Evolutionary conservation across 2,113 vertebrate species (phyloP).

Genomic region (Copsychus sechellarum): DNA sequence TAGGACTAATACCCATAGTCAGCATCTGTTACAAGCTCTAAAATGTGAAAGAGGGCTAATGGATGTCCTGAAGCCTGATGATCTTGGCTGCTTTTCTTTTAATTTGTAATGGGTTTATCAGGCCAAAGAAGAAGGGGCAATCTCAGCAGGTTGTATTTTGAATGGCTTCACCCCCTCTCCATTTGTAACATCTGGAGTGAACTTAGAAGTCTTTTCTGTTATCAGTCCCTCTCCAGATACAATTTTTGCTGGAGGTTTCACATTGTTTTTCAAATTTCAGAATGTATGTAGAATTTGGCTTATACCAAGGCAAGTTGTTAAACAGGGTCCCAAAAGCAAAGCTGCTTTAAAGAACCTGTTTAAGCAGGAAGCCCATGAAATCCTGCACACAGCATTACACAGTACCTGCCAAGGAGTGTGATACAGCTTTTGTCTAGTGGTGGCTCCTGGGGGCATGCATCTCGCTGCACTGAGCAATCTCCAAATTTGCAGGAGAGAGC

Average conservation of each 20-base stretch:
- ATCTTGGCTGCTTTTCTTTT: slow-evolving; percentile 21
- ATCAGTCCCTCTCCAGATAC: neutral
- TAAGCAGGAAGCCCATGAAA: neutral
- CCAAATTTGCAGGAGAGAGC: neutral
- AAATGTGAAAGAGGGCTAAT: neutral
- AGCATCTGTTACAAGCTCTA: neutral
- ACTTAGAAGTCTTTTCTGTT: neutral
- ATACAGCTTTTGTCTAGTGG: neutral
- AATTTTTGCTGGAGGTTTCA: neutral
- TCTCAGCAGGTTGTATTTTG: neutral
- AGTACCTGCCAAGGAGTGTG: neutral
- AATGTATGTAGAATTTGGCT: neutral
- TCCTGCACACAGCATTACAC: neutral
- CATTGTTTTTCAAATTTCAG: neutral
- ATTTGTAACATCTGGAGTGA: neutral
- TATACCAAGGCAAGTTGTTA: neutral
- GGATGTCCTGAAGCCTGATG: neutral
- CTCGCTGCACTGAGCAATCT: neutral
- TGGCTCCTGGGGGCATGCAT: neutral
- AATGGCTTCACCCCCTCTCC: neutral
- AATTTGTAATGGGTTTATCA: slow-evolving; percentile 1
- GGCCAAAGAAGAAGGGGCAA: neutral
- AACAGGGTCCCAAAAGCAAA: neutral
- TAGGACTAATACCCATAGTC: neutral
- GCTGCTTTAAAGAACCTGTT: neutral